Base-by-base conservation (phyloP, 1,140 invertebrate species). In the Bombus superbus region DNA sequence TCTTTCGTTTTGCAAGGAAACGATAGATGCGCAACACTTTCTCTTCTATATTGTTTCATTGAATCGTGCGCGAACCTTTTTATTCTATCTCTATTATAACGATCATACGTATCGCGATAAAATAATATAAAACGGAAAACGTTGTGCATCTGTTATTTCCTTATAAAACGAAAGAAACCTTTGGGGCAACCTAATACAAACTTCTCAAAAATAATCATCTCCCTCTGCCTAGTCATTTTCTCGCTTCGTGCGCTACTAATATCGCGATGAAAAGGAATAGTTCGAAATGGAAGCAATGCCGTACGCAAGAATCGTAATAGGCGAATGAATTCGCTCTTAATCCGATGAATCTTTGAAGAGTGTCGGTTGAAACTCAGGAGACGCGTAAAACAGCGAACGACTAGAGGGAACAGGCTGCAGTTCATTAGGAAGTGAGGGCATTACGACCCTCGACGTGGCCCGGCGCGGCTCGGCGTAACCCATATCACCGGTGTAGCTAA, bases 401-500 rank as follows among this genome's bases (percentile, higher is more conserved):
- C 44, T 22, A 0, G 28, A 25, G 38, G 62, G 62, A 53, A n/a
- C 53, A 42, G 74, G 64, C 32, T 40, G 68, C 77, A 80, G 71
- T 85, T 80, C 38, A 53, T 85, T 64, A 73, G n/a, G 53, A 84
- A 28, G 3, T 15, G 3, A 62, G n/a, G 68, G 28, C 66, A 38
- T 80, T 80, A 40, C 47, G 74, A 40, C 28, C 35, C 6, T 0
- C 11, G 59, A 62, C 28, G 59, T n/a, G 59, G 47, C 18, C 18
- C 59, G 28, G 59, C 28, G 57, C 47, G 38, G 3, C 6, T 18
- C 47, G 38, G 15, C 72, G 44, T 68, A 83, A 68, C 73, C 73
- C 74, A 57, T 59, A 84, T 84, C 82, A 68, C 76, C 35, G 28
- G 73, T 53, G 47, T 38, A 18, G 53, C 83, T 85, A 85, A 85